phyloP scores from a whole-genome alignment of 2,113 vertebrate species.

The Ellobius talpinus region DNA sequence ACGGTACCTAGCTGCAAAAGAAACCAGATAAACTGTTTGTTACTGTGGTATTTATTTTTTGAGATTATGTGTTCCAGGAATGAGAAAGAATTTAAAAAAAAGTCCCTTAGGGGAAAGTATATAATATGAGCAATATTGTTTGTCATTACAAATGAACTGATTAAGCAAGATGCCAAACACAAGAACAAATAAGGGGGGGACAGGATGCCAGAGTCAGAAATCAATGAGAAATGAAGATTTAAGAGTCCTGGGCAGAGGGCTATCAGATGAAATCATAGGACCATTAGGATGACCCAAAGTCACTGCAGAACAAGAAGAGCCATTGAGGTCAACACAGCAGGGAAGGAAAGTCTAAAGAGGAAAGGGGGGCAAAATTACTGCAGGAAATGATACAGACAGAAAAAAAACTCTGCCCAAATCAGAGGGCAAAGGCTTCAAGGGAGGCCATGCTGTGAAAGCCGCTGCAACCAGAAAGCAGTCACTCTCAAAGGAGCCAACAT shows the following conservation, averaged over 20 bases:
- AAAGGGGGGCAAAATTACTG: constrained; percentile 14
- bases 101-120: background rate
- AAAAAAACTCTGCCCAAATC: background rate
- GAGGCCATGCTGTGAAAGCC: background rate
- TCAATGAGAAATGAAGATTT: background rate
- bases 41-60: background rate
- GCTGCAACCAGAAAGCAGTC: background rate
- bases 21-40: background rate
- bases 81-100: background rate
- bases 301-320: background rate
- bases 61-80: background rate
- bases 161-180: constrained; percentile 12
- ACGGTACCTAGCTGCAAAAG: background rate
- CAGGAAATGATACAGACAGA: background rate
- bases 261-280: background rate
- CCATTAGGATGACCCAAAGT: background rate
- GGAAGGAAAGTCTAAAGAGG: background rate
- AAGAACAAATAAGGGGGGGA: background rate
- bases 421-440: background rate
- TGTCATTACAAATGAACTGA: background rate
- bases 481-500: background rate
- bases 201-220: background rate
- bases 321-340: background rate
- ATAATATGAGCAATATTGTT: background rate
- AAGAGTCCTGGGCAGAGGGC: background rate